Percentiles rank a stretch among this genome's conserved stretches.
These are phyloP conservation scores for Cataglyphis albicans DNA, from an alignment of 2,888 invertebrate genomes.

Conservation along the genomic window DNA sequence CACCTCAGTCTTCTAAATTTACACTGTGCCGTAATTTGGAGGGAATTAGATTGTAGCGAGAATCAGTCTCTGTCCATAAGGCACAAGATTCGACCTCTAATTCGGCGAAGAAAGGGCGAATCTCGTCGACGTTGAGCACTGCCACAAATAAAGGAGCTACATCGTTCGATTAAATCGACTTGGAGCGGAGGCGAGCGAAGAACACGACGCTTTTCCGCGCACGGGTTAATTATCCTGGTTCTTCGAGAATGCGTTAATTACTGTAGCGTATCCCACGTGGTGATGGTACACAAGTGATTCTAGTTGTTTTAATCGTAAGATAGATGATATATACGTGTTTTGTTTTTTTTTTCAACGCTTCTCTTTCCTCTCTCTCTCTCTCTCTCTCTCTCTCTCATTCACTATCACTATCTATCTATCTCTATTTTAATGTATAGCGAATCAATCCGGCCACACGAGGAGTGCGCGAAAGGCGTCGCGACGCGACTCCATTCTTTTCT, in stretches of 20 bases:
- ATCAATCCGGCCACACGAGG: conserved; percentile 44
- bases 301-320: conserved; percentile 81
- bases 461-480: conserved; percentile 78
- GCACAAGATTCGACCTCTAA: not conserved
- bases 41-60: not conserved
- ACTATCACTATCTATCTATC: conserved; percentile 25
- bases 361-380: conserved; percentile 52
- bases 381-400: conserved; percentile 50
- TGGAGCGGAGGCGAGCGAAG: conserved; percentile 60
- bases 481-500: conserved; percentile 55
- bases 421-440: conserved; percentile 33
- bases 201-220: conserved; percentile 81
- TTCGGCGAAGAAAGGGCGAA: conserved; percentile 19
- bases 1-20: not conserved
- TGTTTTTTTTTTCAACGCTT: conserved; percentile 58
- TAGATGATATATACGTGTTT: conserved; percentile 72
- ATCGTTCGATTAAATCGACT: conserved; percentile 43
- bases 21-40: not conserved
- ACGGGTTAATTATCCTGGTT: conserved; percentile 73
- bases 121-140: conserved; percentile 51
- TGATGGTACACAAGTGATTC: conserved; percentile 83
- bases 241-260: conserved; percentile 77
- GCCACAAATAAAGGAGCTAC: conserved; percentile 38
- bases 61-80: not conserved
- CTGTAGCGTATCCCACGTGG: conserved; percentile 82